A percentile compares a stretch with the other conserved stretches of the same genome.
Evolutionary conservation across 1,140 invertebrate genomes (phyloP).

Genomic region (Drosophila navojoa): DNA sequence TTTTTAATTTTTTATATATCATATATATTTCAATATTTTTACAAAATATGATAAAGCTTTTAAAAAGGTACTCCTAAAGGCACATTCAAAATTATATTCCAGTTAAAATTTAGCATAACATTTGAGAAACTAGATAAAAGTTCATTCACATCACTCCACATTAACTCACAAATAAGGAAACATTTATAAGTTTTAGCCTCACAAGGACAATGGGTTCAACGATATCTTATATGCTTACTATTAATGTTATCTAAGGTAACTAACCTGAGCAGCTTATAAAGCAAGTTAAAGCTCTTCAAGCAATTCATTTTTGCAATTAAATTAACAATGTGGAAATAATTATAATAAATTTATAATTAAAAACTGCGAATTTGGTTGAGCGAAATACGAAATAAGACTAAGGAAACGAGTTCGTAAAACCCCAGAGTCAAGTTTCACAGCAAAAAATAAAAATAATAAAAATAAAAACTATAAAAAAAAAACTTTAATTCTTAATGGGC

Average conservation of each 20-base stretch:
- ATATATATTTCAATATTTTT: too few relatives aligned
- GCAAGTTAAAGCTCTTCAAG: background rate
- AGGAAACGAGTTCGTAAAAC: background rate
- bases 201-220: background rate
- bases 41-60: too few relatives aligned
- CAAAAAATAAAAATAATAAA: too few relatives aligned
- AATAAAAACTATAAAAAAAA: too few relatives aligned
- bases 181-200: background rate
- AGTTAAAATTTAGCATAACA: too few relatives aligned
- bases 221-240: background rate
- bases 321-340: background rate
- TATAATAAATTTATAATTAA: conserved; percentile 10
- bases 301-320: background rate
- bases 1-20: too few relatives aligned
- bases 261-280: background rate
- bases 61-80: too few relatives aligned
- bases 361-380: background rate
- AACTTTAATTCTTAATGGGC: too few relatives aligned
- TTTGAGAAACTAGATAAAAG: too few relatives aligned
- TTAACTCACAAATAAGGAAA: too few relatives aligned
- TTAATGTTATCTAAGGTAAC: background rate
- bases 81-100: too few relatives aligned
- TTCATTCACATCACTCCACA: too few relatives aligned
- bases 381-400: background rate
- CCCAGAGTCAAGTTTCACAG: background rate